A percentile compares a stretch with the other conserved stretches of the same genome.
Conservation (phyloP, 2,797 vertebrate species). For the Phylloscopus collybita region DNA sequence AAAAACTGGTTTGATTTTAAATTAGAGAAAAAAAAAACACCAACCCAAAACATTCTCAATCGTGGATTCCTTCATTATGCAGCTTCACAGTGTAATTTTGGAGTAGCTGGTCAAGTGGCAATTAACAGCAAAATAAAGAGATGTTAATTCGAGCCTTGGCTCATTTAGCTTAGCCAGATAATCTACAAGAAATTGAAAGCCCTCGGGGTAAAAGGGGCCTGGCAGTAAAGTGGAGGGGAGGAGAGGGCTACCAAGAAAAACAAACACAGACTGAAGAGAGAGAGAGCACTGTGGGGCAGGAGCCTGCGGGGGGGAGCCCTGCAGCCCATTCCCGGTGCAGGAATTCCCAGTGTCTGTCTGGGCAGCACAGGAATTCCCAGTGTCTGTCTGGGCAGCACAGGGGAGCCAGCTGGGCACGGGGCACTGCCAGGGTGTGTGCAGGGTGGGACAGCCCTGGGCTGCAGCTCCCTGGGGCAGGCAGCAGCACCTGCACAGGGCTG, state of each 20-base stretch:
- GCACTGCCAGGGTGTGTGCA: no score
- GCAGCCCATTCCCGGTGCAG: not conserved
- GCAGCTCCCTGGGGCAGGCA: not conserved
- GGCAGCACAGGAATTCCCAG: not conserved
- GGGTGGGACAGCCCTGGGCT: not conserved
- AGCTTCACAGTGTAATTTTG: not conserved
- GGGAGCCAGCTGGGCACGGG: not conserved
- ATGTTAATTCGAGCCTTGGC: not conserved
- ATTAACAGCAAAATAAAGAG: not conserved
- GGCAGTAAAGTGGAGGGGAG: accelerated
- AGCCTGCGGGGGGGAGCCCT: accelerated
- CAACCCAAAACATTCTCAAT: not conserved
- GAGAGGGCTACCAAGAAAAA: not conserved
- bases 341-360: not conserved
- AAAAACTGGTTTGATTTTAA: not conserved
- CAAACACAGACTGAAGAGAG: accelerated
- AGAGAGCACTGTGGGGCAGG: accelerated
- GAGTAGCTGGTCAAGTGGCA: not conserved
- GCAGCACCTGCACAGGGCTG: not conserved
- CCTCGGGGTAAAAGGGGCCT: not conserved
- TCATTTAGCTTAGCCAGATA: not conserved
- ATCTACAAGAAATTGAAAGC: not conserved
- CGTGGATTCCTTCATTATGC: not conserved
- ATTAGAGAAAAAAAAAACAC: not conserved
- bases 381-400: not conserved